phyloP scores from a whole-genome alignment of 2,113 vertebrate species.

The Corythornis vintsioides region DNA sequence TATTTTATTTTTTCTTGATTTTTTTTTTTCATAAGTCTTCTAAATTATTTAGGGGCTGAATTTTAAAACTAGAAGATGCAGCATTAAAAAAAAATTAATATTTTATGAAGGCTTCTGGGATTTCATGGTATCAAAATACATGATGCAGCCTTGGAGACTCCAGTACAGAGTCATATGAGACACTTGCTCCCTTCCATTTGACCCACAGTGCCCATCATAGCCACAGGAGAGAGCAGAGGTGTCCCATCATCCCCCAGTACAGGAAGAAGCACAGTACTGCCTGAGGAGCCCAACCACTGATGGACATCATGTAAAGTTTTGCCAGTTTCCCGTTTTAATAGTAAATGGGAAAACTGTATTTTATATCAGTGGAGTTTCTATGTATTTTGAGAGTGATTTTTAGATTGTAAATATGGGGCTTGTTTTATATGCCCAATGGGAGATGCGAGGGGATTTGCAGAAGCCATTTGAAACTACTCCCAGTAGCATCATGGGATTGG shows the following conservation, averaged over 20 bases:
- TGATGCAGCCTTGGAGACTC: conserved; percentile 20
- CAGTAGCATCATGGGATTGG: neutral
- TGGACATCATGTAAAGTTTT: neutral
- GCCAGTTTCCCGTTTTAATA: neutral
- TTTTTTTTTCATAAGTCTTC: neutral
- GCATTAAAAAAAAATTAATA: conserved; percentile 49
- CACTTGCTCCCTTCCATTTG: rapidly evolving
- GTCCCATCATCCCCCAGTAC: rapidly evolving
- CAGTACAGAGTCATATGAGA: neutral
- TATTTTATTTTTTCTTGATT: neutral
- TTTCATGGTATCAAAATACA: conserved; percentile 33
- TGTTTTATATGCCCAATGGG: neutral
- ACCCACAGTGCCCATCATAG: neutral
- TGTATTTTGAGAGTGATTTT: neutral
- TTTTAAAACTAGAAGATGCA: conserved; percentile 67
- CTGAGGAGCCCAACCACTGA: neutral
- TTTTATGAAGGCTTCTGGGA: conserved; percentile 62
- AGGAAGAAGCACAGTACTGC: neutral
- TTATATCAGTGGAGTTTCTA: neutral
- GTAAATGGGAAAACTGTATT: neutral
- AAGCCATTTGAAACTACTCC: neutral
- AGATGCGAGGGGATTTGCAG: neutral
- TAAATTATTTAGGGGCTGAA: conserved; percentile 66
- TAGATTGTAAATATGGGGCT: neutral
- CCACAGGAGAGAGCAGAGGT: neutral